Conservation (phyloP, 92 coral and sea anemone genomes). For the Galaxea fascicularis region DNA sequence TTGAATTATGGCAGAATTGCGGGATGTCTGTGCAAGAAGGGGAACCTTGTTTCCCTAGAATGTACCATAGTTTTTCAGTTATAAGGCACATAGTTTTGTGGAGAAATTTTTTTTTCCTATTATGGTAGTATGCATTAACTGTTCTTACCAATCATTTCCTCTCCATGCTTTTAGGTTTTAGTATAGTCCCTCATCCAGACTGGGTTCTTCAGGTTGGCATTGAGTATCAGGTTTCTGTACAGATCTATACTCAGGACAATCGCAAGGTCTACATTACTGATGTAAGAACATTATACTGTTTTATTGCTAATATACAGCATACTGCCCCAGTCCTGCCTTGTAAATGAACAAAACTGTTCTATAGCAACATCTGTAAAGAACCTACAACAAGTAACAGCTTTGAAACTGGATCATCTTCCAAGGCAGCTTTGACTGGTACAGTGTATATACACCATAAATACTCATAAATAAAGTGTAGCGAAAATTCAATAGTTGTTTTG, state of each 20-base stretch:
- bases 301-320: neutral
- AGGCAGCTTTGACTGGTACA: too few species aligned
- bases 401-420: too few species aligned
- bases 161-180: conserved; percentile 68
- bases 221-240: conserved; percentile 88
- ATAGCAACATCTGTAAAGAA: too few species aligned
- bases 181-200: conserved; percentile 77
- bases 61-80: too few species aligned
- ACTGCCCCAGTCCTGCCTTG: too few species aligned
- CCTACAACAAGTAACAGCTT: too few species aligned
- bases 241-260: conserved; percentile 82
- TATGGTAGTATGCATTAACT: neutral
- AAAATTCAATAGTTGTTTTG: too few species aligned
- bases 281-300: conserved; percentile 39
- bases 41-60: neutral
- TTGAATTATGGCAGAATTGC: neutral
- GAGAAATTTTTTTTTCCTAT: too few species aligned
- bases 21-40: neutral
- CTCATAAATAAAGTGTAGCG: too few species aligned
- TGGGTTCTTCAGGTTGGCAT: conserved; percentile 91
- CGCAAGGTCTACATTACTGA: conserved; percentile 89
- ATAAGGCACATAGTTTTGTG: too few species aligned
- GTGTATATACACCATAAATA: too few species aligned
- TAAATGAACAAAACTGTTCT: too few species aligned
- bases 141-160: neutral